These are phyloP conservation scores for Alethe diademata DNA, from an alignment of 2,113 vertebrate species.

Conservation along the genomic window DNA sequence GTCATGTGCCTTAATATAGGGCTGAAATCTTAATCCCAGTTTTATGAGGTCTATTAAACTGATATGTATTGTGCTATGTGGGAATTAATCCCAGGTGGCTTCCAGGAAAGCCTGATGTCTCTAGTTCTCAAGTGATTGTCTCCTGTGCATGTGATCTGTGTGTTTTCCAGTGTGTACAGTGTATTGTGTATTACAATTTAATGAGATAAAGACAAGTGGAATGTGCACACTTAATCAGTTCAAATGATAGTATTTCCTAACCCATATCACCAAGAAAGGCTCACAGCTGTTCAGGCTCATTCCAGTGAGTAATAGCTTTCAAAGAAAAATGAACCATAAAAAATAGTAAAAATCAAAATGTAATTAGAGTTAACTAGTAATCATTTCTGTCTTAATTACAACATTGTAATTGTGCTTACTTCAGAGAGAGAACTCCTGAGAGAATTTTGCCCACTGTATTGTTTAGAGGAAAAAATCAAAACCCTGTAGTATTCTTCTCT, in stretches of 20 bases:
- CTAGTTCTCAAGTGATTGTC: neutral
- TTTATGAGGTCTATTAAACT: constrained; percentile 38
- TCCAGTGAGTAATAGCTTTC: neutral
- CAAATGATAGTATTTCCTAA: constrained; percentile 6
- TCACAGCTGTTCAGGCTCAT: constrained; percentile 21
- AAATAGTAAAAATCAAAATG: constrained; percentile 14
- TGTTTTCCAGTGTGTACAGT: neutral
- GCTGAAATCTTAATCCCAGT: constrained; percentile 27
- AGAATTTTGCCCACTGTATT: neutral
- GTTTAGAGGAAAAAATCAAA: neutral
- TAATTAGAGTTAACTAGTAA: neutral
- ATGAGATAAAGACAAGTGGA: constrained; percentile 7
- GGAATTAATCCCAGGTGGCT: constrained; percentile 28
- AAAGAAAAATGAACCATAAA: constrained; percentile 33
- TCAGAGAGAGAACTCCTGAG: neutral
- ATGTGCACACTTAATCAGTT: neutral
- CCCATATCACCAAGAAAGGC: neutral
- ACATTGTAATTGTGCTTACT: neutral
- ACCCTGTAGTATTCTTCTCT: neutral
- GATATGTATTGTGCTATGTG: neutral
- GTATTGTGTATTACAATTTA: neutral
- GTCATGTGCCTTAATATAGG: neutral
- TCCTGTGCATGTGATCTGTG: neutral
- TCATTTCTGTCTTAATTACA: neutral
- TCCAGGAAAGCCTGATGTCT: neutral